Base-by-base conservation (phyloP, 2,888 invertebrate species). In the Prosopocoilus inquinatus region DNA sequence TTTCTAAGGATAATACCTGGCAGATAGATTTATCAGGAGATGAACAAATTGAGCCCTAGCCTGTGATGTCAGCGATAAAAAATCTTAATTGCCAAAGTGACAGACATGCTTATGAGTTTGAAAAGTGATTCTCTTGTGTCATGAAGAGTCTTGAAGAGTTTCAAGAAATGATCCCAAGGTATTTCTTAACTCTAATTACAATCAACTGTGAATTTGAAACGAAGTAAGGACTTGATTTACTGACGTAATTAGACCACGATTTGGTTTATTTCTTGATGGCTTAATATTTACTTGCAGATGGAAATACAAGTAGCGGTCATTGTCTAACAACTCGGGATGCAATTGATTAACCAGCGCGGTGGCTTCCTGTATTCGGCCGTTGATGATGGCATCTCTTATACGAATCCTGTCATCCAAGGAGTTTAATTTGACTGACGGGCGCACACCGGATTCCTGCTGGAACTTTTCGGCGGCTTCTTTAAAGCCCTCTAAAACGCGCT, bases 391-490 rank as follows among this genome's bases (percentile, higher is more conserved):
- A 73, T 95, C 94, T 47, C 96, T 83, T 64, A 98, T 96, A 75
- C 90, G 84, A 70, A 95, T 95, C 64, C 95, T 82, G 69, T 96
- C 93, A 68, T 97, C 96, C 57, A 97, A 78, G 0, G 92, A 91
- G 70, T 91, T 91, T 16, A 92, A 76, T 67, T 92, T 90, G 33
- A 91, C 83, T 1, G 85, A 83, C 0, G 91, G 90, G 49, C 85
- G 85, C 1, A 92, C 83, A 0, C 96, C 96, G 4, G 96, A 94
- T 77, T 98, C 98, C 68, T 91, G 85, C 75, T 95, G 91, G 75
- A 98, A 97, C 75, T 96, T 96, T 67, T 97, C 89, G 0, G 97
- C 97, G 2, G 97, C 97, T 75, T 98, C 98, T 78, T 97, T 93
- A 70, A 94, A 94, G 4, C 94, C 94, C 78, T 94, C 94, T 93